Evolutionary conservation across 1,140 invertebrate genomes (phyloP).

Genomic region (Penaeus indicus): DNA sequence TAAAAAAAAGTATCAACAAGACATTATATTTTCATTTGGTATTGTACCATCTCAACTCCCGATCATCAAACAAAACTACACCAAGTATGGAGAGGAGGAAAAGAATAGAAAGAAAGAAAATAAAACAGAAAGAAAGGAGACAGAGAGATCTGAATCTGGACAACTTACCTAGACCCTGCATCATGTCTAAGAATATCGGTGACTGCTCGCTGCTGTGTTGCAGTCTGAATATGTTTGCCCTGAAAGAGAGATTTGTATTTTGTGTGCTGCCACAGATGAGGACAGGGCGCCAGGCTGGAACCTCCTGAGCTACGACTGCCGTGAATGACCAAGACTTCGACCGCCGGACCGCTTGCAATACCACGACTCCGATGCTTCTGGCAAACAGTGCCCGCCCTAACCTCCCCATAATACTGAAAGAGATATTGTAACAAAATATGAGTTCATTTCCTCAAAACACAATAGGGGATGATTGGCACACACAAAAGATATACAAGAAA

Average conservation of each 20-base stretch:
- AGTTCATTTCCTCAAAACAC: too few relatives aligned
- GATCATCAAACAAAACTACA: too few relatives aligned
- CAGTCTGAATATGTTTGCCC: too few relatives aligned
- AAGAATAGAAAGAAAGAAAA: not conserved
- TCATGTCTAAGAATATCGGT: constrained; percentile 54
- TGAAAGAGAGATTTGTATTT: constrained; percentile 51
- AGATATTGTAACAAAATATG: not conserved
- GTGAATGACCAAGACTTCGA: constrained; percentile 48
- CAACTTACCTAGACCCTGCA: constrained; percentile 50
- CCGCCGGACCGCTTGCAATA: constrained; percentile 54
- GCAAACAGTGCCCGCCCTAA: constrained; percentile 63
- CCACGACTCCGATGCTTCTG: constrained; percentile 62
- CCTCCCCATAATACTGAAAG: constrained; percentile 61
- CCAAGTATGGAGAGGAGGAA: too few relatives aligned
- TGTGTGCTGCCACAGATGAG: constrained; percentile 59
- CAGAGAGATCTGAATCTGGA: too few relatives aligned
- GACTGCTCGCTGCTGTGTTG: constrained; percentile 28
- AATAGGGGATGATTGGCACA: too few relatives aligned
- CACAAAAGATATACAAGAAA: too few relatives aligned
- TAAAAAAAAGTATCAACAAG: not conserved
- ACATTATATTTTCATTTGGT: too few relatives aligned
- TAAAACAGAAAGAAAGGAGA: not conserved
- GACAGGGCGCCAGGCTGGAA: constrained; percentile 57
- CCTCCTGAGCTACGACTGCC: constrained; percentile 54
- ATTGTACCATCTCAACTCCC: too few relatives aligned